Base-by-base conservation (phyloP, 2,797 vertebrate species). In the Hippoglossus hippoglossus region DNA sequence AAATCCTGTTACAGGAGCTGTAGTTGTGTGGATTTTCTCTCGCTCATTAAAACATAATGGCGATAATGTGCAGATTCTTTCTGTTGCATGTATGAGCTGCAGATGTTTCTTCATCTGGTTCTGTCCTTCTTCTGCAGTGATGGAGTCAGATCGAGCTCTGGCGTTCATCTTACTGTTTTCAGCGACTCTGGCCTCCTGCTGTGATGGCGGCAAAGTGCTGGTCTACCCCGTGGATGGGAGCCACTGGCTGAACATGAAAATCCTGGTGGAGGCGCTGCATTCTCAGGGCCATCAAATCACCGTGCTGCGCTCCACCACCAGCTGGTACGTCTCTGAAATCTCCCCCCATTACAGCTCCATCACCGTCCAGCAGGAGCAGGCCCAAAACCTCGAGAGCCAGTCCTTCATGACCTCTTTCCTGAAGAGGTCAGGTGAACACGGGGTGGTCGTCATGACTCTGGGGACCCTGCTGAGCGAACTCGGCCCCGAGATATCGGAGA, bases 381-480 rank as follows among this genome's bases (percentile, higher is more conserved):
- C 57, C 2, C 65, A 87, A 24, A 69, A 34, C 25, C 3, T 90
- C 0, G 90, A 92, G 75, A 90, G 73, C 49, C 65, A 89, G 28
- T 46, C 39, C 15, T 70, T 47, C 22, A 78, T 91, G 88, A 1
- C 60, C 5, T 36, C 36, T 2, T 89, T 83, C 63, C 28, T 92
- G 28, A 39, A 72, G 54, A 74, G 4, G 31, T 79, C 87, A 18
- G 82, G 88, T 34, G 87, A 92, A 26, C 83, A 93, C 1, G 89
- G 88, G 0, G 85, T 94, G 10, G 55, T 96, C 1, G 57, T 95
- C 12, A 93, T 93, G 89, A 89, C 91, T 11, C 55, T 93, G 10
- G 90, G 92, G 2, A 92, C 90, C 1, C 51, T 92, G 49, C 69
- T 93, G 0, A 58, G 77, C 0, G 66, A 91, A 73, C 67, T 77